These are phyloP conservation scores for Cybosia mesomella DNA, from an alignment of 2,888 invertebrate species.

Conservation along the genomic window DNA sequence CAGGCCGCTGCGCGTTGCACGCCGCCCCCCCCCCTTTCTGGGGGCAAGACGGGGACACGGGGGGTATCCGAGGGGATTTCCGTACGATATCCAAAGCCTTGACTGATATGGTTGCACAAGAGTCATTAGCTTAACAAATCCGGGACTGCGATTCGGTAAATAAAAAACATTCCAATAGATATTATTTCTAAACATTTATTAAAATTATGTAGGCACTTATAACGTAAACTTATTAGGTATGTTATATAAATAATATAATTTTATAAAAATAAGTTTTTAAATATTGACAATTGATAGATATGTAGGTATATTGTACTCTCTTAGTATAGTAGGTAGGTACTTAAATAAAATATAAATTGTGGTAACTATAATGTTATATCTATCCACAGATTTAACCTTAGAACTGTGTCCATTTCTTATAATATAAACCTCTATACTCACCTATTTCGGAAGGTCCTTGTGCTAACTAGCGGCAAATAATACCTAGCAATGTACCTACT, in stretches of 20 bases:
- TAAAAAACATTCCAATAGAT: conserved; percentile 5
- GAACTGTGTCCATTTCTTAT: neutral
- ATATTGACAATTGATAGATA: conserved; percentile 29
- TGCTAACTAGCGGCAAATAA: neutral
- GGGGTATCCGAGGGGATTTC: too few relatives aligned
- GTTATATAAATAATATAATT: conserved; percentile 36
- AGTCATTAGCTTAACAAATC: too few relatives aligned
- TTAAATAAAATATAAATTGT: conserved; percentile 2
- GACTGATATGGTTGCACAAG: too few relatives aligned
- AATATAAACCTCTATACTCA: neutral
- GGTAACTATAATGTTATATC: conserved; percentile 11
- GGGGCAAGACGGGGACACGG: too few relatives aligned
- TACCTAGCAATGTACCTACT: too few relatives aligned
- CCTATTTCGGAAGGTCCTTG: neutral
- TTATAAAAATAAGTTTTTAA: conserved; percentile 40
- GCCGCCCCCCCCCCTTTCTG: too few relatives aligned
- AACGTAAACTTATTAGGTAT: conserved; percentile 18
- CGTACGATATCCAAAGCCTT: too few relatives aligned
- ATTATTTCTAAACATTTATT: conserved; percentile 39
- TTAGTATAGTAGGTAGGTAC: neutral
- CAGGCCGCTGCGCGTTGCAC: too few relatives aligned
- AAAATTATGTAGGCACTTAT: conserved; percentile 23
- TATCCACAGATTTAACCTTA: conserved; percentile 7
- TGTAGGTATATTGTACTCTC: neutral
- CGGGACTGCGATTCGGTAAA: neutral